Conservation (phyloP, 2,888 invertebrate genomes). For the Apantesis nais region DNA sequence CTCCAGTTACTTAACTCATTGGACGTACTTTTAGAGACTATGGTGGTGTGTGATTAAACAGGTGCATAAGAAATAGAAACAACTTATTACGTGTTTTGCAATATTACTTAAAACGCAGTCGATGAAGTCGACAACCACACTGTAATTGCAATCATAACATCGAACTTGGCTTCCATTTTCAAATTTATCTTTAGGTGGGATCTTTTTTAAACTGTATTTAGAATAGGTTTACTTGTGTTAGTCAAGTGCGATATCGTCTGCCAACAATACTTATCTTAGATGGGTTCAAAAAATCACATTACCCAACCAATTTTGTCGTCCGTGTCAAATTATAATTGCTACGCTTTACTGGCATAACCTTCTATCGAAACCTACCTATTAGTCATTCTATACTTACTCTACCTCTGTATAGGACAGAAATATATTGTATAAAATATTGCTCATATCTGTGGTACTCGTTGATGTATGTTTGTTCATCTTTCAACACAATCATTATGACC, state of each 20-base stretch:
- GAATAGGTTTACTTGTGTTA: no score
- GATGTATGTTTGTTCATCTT: constrained; percentile 41
- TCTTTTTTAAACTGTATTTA: no score
- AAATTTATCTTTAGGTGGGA: no score
- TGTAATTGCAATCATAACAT: no score
- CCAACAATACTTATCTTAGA: constrained; percentile 44
- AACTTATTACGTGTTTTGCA: neutral
- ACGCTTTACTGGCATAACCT: constrained; percentile 9
- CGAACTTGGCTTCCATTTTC: no score
- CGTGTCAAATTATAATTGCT: constrained; percentile 27
- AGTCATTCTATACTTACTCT: constrained; percentile 13
- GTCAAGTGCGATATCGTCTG: constrained; percentile 21
- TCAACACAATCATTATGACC: constrained; percentile 49
- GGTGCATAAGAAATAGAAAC: neutral
- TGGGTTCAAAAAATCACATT: constrained; percentile 24
- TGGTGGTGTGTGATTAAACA: neutral
- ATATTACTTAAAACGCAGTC: no score
- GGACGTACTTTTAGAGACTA: neutral
- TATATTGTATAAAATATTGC: constrained; percentile 22
- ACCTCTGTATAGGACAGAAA: constrained; percentile 9
- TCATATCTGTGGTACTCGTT: constrained; percentile 27
- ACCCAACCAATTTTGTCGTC: constrained; percentile 23
- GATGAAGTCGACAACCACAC: no score
- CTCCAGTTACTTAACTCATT: neutral
- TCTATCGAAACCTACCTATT: constrained; percentile 13